Evolutionary conservation across 2,888 invertebrate species (phyloP).

Genomic region (Drosophila neotestacea): DNA sequence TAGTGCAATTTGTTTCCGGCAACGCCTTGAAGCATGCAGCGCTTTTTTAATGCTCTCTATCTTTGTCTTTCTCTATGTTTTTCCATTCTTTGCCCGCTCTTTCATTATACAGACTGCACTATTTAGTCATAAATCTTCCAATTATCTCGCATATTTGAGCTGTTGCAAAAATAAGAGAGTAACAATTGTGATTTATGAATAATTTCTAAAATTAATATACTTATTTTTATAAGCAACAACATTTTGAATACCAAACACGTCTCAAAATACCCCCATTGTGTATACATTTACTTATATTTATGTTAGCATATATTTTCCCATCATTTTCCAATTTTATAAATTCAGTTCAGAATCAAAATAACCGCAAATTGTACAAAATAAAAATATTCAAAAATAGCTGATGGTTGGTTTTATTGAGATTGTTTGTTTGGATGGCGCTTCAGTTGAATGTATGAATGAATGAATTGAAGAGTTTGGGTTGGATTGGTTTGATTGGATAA

Average conservation of each 20-base stretch:
- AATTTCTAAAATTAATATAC: no score
- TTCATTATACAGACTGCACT: background rate
- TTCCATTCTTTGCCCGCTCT: background rate
- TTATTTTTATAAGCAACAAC: no score
- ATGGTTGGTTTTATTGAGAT: conserved; percentile 13
- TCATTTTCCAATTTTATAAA: background rate
- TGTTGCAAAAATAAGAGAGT: background rate
- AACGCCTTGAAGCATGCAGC: conserved; percentile 48
- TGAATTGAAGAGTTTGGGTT: background rate
- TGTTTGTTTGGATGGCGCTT: conserved; percentile 10
- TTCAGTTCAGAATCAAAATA: background rate
- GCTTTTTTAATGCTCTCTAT: conserved; percentile 21
- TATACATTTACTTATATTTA: no score
- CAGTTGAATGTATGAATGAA: conserved; percentile 4
- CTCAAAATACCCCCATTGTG: no score
- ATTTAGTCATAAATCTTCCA: conserved; percentile 34
- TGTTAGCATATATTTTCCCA: no score
- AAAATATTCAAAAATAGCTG: background rate
- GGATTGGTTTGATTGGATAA: conserved; percentile 36
- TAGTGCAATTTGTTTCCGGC: conserved; percentile 54
- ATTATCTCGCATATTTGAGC: conserved; percentile 6
- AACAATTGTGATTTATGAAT: background rate
- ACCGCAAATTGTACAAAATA: background rate
- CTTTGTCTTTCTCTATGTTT: background rate
- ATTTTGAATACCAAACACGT: no score